A percentile compares a stretch with the other conserved stretches of the same genome.
These are phyloP conservation scores for Neopelma chrysocephalum DNA, from an alignment of 2,797 vertebrate species.

Conservation along the genomic window DNA sequence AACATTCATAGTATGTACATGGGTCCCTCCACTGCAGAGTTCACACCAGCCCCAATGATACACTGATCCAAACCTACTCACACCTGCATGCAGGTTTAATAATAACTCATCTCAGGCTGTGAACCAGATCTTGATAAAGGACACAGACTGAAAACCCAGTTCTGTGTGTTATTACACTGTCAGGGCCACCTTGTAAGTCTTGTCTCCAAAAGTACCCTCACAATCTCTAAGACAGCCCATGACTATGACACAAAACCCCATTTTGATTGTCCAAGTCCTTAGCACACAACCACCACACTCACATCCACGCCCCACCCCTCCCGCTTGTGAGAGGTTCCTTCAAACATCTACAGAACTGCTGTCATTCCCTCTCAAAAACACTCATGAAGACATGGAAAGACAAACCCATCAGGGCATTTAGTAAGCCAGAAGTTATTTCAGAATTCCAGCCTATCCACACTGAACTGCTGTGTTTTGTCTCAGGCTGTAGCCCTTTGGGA, in stretches of 20 bases:
- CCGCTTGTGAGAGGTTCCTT: background rate
- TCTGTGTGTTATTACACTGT: background rate
- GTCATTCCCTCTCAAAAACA: background rate
- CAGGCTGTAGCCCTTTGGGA: background rate
- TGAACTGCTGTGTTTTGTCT: background rate
- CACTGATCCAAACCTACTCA: background rate
- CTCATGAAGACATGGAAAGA: background rate
- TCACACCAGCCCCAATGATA: background rate
- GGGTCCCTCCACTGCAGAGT: background rate
- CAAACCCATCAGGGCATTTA: background rate
- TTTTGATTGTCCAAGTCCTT: background rate
- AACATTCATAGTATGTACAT: fast-evolving
- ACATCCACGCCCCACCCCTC: background rate
- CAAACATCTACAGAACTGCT: background rate
- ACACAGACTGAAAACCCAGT: background rate
- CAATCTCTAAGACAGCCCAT: fast-evolving
- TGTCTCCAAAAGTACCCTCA: background rate
- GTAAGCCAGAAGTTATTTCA: background rate
- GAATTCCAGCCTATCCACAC: background rate
- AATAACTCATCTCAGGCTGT: background rate
- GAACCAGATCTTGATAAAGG: background rate
- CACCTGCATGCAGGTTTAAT: background rate
- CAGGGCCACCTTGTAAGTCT: background rate
- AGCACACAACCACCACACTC: background rate
- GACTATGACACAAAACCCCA: background rate